These are phyloP conservation scores for Chloroceryle inda DNA, from an alignment of 2,797 vertebrate species.

Conservation along the genomic window DNA sequence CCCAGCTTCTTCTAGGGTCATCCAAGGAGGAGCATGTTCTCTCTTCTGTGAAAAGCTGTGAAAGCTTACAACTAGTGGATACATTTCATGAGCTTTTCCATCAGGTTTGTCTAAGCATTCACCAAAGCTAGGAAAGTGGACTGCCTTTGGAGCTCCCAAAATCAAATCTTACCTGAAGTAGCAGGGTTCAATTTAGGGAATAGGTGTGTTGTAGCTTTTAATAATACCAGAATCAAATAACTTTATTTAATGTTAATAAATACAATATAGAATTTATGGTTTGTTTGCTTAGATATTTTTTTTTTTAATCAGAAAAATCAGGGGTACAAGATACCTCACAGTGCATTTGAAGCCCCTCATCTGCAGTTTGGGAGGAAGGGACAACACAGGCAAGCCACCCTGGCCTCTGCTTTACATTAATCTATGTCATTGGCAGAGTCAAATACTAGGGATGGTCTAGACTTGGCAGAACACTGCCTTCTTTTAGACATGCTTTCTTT, in stretches of 20 bases:
- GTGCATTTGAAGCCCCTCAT: neutral
- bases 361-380: neutral
- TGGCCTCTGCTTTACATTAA: neutral
- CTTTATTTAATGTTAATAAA: neutral
- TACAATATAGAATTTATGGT: neutral
- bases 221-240: neutral
- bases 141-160: neutral
- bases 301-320: neutral
- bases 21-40: neutral
- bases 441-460: neutral
- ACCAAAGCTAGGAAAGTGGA: neutral
- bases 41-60: neutral
- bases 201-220: neutral
- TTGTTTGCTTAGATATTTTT: neutral
- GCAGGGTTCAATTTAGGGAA: neutral
- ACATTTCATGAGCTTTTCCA: neutral
- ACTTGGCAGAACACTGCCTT: neutral
- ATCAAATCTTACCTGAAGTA: neutral
- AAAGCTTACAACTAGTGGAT: neutral
- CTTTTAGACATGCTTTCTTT: neutral
- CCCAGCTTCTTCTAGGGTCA: neutral
- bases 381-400: neutral
- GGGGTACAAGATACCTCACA: neutral
- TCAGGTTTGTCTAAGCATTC: neutral
- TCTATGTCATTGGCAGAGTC: neutral